A percentile compares a stretch with the other conserved stretches of the same genome.
phyloP scores from a whole-genome alignment of 2,888 invertebrate species.

The Chymomyza caudatula region DNA sequence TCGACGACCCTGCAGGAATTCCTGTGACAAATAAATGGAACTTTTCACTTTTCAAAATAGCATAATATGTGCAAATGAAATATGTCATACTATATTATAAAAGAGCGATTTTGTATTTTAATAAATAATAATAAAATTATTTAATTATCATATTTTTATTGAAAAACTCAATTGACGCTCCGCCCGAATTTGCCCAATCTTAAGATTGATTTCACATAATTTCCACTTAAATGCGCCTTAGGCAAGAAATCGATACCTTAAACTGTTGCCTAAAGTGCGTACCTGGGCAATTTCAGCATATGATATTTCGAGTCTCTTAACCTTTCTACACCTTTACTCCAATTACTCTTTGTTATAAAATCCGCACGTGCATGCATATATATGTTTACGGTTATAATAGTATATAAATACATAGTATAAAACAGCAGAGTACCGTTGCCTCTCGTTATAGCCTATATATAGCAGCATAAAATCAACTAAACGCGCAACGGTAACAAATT shows the following conservation, averaged over 20 bases:
- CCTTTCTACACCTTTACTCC: not conserved
- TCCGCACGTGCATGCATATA: not conserved
- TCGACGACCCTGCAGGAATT: too few relatives aligned
- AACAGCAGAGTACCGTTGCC: not conserved
- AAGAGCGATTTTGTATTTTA: too few relatives aligned
- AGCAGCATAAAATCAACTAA: constrained; percentile 11
- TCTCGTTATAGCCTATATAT: not conserved
- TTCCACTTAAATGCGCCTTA: not conserved
- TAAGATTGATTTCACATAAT: not conserved
- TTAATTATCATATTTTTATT: too few relatives aligned
- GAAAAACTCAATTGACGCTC: not conserved
- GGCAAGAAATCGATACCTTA: not conserved
- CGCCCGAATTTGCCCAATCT: not conserved
- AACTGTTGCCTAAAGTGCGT: not conserved
- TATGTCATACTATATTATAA: too few relatives aligned
- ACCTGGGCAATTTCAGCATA: not conserved
- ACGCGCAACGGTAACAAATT: constrained; percentile 5
- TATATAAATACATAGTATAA: not conserved
- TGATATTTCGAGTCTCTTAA: not conserved
- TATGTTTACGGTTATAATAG: not conserved
- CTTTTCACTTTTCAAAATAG: too few relatives aligned
- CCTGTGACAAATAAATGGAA: too few relatives aligned
- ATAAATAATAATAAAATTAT: not conserved
- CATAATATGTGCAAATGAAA: too few relatives aligned
- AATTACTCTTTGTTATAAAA: not conserved